Evolutionary conservation across 2,113 vertebrate species (phyloP), one percentile per base, ranked within the genome.

Genomic region (Cnemophilus loriae): DNA sequence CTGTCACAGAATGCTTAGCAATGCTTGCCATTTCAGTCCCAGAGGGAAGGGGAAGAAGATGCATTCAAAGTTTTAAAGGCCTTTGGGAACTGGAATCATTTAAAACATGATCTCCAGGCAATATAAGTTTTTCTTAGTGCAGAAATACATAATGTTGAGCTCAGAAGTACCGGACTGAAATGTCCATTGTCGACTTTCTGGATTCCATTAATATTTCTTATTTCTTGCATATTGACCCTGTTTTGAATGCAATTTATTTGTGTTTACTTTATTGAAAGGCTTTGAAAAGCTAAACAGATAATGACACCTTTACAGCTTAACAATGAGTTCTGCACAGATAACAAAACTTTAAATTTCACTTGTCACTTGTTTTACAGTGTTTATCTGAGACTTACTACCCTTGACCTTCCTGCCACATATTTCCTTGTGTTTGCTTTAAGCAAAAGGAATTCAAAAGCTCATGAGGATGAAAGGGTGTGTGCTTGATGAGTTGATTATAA

Each of bases 171-270:
- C 28, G 23, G 10, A 32, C 24, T 57, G 57, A 92, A 83, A 50
- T 0, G 1, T 26, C 28, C 28, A 22, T 27, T 44, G 8, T 53
- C 3, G 1, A 4, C 7, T 52, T 42, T 35, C 27, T 65, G 35
- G 11, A 46, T 65, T 11, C 21, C 17, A 21, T 70, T 83, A 21
- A 35, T 49, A 83, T 28, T 56, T 79, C 28, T 91, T 47, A n/a
- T 76, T 44, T 56, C 42, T 60, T 67, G 32, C 53, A 63, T 53
- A 33, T 9, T 13, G 7, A 46, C 19, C 41, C 37, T 83, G 14
- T 79, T 84, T 46, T 32, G 41, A 52, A 74, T 78, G 41, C 37
- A 79, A 39, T 77, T 41, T 92, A n/a, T 53, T 59, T 87, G 32
- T 74, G 32, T 74, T 79, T 86, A 63, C 49, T 61, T 70, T 61